Base-by-base conservation (phyloP, 2,888 invertebrate genomes). In the Thymelicus sylvestris region DNA sequence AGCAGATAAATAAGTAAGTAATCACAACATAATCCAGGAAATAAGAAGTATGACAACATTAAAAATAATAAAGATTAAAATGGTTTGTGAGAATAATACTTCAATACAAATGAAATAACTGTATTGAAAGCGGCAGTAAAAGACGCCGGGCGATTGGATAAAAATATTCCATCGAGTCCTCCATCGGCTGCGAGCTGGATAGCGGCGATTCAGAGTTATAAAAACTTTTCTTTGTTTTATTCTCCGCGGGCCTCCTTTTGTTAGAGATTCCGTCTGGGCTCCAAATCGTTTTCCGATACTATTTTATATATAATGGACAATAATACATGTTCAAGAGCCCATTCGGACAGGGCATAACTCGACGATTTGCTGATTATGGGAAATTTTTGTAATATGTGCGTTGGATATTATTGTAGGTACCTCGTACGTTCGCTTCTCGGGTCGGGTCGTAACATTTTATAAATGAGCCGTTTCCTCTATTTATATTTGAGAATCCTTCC, bases 251-350 rank as follows among this genome's bases (percentile, higher is more conserved):
- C 75, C 79, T 75, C 75, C 79, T 74, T 78, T 79, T 80, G 81
- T 80, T 78, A 78, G 76, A 78, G 81, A 79, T 79, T 75, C 76
- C 83, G 85, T 85, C 86, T 85, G 85, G 86, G 83, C 82, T 81
- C 80, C 81, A 85, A 91, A 92, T 91, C 88, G 92, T 91, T 91
- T 91, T 90, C 91, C 90, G 81, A 91, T 91, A 91, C 82, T 85
- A 86, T 87, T 89, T 85, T 87, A 85, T 88, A 83, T 85, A 86
- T 89, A 88, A 89, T 87, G 87, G 88, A 88, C 86, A 89, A 88
- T 90, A 88, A 90, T 88, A 87, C 84, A 86, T 81, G 86, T 79
- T 81, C 78, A 77, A 72, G 81, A 78, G 82, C 81, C 81, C 81
- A 79, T 83, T 81, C 79, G 77, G 79, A 66, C 71, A 60, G 72